Base-by-base conservation (phyloP, 2,113 vertebrate genomes). In the Synodontis membranacea region DNA sequence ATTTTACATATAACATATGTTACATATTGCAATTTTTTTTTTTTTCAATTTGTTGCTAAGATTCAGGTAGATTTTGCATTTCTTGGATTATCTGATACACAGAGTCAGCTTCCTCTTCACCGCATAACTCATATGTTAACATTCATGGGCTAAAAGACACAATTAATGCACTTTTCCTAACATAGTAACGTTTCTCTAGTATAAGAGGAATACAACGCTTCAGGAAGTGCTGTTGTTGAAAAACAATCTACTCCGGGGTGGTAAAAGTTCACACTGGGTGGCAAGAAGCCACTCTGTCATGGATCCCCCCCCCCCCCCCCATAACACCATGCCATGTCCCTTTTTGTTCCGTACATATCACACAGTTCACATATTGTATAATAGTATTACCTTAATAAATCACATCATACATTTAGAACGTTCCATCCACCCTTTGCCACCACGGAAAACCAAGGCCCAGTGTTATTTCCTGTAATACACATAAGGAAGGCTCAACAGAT, bases 381-480 rank as follows among this genome's bases (percentile, higher is more conserved):
- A 17, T 5, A 46, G 4, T 46, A 28, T 14, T 5, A 75, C 4
- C 42, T 48, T 46, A 75, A 48, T 75, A 17, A 75, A 75, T 44
- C 42, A n/a, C 48, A 17, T 75, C 23, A 46, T 46, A 11, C 14
- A 37, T 25, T 42, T 39, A 42, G 37, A 23, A 11, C 3, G 12
- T 28, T 15, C 60, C 21, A 44, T 25, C 28, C 46, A 28, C 21
- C 3, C n/a, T 44, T 48, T 58, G 48, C 66, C 37, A 19, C 23
- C 82, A 54, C 10, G n/a, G 80, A 82, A 82, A 17, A n/a, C 46
- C 46, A 44, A 44, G 39, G 10, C 11, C 10, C 1, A 11, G 9
- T 48, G 21, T 82, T 34, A 66, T 66, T 66, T 66, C 81, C 81
- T 56, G 81, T 82, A 48, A 66, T n/a, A 82, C 48, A 25, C 39